A percentile compares a stretch with the other conserved stretches of the same genome.
Evolutionary conservation across 2,888 invertebrate genomes (phyloP).

Genomic region (Eupithecia subfuscata): DNA sequence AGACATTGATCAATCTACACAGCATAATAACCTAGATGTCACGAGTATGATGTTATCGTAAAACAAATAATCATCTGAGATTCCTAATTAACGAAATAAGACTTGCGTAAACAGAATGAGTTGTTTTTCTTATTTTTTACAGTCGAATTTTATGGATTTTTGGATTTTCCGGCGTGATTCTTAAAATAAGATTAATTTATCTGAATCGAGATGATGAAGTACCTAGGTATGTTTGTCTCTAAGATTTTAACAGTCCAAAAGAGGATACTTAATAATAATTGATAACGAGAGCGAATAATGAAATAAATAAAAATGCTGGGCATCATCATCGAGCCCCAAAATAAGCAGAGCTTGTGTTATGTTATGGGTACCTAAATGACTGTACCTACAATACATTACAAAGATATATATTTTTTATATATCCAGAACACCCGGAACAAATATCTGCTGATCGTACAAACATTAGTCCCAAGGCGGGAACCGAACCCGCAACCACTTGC

Average conservation of each 20-base stretch:
- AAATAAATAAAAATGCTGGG: too few species aligned
- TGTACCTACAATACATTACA: too few species aligned
- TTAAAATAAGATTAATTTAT: neutral
- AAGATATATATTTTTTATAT: too few species aligned
- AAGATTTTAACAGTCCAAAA: neutral
- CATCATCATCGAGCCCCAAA: too few species aligned
- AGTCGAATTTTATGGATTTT: conserved; percentile 8
- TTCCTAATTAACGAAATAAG: conserved; percentile 44
- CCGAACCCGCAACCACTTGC: too few species aligned
- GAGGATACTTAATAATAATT: neutral
- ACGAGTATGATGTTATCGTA: conserved; percentile 31
- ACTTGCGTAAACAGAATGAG: conserved; percentile 28
- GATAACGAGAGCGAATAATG: neutral
- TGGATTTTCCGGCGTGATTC: neutral
- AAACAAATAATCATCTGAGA: conserved; percentile 41
- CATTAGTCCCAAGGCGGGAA: too few species aligned
- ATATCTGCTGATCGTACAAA: too few species aligned
- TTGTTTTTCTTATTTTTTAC: conserved; percentile 34
- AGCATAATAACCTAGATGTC: conserved; percentile 30
- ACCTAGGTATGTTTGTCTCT: neutral
- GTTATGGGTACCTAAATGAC: too few species aligned
- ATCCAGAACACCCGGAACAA: too few species aligned
- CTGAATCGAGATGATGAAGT: neutral
- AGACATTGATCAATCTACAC: conserved; percentile 31
- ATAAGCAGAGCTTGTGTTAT: too few species aligned